Evolutionary conservation across 2,113 vertebrate genomes (phyloP).

Genomic region (Todiramphus chloris): DNA sequence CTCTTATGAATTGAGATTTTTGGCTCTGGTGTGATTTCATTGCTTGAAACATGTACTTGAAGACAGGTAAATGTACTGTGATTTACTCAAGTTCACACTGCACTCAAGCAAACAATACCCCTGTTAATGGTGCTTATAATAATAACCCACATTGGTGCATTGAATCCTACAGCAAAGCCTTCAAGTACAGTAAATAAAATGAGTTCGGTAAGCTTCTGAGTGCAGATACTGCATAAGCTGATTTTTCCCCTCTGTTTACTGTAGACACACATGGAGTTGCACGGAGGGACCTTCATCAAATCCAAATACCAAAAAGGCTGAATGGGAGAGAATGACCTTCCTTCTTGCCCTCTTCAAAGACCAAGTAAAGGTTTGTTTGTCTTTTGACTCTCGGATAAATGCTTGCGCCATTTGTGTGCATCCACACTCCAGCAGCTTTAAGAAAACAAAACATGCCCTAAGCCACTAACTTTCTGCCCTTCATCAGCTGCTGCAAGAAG

Average conservation of each 20-base stretch:
- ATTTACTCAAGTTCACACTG: background rate
- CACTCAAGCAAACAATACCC: background rate
- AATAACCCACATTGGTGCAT: background rate
- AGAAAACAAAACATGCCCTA: background rate
- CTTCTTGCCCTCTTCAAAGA: constrained; percentile 10
- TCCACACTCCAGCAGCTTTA: background rate
- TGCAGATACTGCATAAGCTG: background rate
- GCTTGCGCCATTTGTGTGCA: background rate
- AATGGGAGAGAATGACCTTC: background rate
- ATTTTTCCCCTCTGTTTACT: background rate
- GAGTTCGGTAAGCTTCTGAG: background rate
- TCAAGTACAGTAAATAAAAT: background rate
- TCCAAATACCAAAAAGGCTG: background rate
- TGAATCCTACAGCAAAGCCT: background rate
- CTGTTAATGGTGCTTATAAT: background rate
- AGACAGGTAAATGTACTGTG: background rate
- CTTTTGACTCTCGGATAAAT: constrained; percentile 7
- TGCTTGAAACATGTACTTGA: background rate
- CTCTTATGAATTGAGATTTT: background rate
- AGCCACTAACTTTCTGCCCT: background rate
- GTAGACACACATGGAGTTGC: background rate
- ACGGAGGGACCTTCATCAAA: background rate
- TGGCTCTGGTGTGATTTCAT: background rate
- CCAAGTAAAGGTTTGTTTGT: background rate
- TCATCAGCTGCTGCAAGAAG: background rate